Conservation (phyloP, 2,888 invertebrate genomes). For the Opisthograptis luteolata region DNA sequence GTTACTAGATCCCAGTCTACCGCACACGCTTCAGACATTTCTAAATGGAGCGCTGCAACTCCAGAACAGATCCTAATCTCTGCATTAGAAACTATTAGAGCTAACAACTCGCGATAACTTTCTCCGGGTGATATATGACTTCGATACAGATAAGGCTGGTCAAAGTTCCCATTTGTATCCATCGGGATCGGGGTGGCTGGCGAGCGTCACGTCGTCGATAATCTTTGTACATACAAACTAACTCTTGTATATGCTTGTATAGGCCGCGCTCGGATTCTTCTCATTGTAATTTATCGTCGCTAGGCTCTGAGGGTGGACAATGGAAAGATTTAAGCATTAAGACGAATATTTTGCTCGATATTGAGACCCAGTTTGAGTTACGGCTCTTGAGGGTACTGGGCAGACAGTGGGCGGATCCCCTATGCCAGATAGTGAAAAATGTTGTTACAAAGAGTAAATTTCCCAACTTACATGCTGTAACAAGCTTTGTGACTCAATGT, state of each 20-base stretch:
- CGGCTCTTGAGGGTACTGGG: conserved; percentile 3
- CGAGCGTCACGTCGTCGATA: conserved; percentile 27
- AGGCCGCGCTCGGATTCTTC: conserved; percentile 37
- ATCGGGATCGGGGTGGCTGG: conserved; percentile 37
- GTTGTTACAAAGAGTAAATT: background rate
- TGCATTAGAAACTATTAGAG: conserved; percentile 8
- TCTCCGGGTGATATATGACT: conserved; percentile 11
- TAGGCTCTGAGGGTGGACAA: conserved; percentile 30
- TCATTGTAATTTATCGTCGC: conserved; percentile 50
- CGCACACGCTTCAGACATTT: conserved; percentile 14
- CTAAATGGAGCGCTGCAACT: conserved; percentile 1
- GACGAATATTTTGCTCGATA: conserved; percentile 34
- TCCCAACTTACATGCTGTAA: background rate
- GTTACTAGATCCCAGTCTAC: conserved; percentile 20
- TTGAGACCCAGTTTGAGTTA: conserved; percentile 11
- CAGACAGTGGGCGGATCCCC: background rate
- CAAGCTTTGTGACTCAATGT: background rate
- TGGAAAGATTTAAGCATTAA: conserved; percentile 26
- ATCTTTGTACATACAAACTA: conserved; percentile 15
- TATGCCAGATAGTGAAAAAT: background rate
- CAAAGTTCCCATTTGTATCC: conserved; percentile 47
- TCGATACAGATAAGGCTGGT: conserved; percentile 34
- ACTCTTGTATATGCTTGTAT: background rate
- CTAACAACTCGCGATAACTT: conserved; percentile 15
- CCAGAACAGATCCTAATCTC: conserved; percentile 16